Percentiles rank a stretch among this genome's conserved stretches.
Evolutionary conservation across 2,888 invertebrate genomes (phyloP).

Genomic region (Diaphora mendica): DNA sequence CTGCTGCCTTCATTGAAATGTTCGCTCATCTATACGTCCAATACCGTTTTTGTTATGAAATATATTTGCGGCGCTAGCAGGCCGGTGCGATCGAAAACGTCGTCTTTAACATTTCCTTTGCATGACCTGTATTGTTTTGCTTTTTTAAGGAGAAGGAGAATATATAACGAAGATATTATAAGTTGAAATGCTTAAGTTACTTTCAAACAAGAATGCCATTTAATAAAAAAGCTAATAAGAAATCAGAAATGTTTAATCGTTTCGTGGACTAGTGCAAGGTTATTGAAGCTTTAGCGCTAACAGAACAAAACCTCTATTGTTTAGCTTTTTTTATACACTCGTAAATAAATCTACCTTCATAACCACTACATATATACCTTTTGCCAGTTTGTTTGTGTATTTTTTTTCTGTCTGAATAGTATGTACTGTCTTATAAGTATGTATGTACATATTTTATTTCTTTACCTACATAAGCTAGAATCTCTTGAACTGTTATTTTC

Average conservation of each 20-base stretch:
- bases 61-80: neutral
- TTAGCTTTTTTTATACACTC: neutral
- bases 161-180: slow-evolving; percentile 49
- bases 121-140: slow-evolving; percentile 23
- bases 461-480: neutral
- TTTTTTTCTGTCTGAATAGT: neutral
- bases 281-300: neutral
- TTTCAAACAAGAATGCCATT: slow-evolving; percentile 31
- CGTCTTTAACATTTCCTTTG: slow-evolving; percentile 20
- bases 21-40: slow-evolving; percentile 55
- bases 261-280: neutral
- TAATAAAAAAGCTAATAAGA: neutral
- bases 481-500: neutral
- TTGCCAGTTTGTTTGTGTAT: neutral
- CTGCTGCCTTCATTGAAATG: slow-evolving; percentile 60
- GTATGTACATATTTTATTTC: neutral
- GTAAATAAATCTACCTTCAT: neutral
- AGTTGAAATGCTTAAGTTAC: slow-evolving; percentile 67
- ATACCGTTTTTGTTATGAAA: slow-evolving; percentile 51
- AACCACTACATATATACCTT: neutral
- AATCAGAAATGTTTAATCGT: neutral
- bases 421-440: too few relatives aligned
- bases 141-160: slow-evolving; percentile 53
- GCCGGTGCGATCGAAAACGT: slow-evolving; percentile 22
- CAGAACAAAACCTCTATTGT: neutral